phyloP scores from a whole-genome alignment of 2,888 invertebrate species.

The Dinocampus coccinellae region DNA sequence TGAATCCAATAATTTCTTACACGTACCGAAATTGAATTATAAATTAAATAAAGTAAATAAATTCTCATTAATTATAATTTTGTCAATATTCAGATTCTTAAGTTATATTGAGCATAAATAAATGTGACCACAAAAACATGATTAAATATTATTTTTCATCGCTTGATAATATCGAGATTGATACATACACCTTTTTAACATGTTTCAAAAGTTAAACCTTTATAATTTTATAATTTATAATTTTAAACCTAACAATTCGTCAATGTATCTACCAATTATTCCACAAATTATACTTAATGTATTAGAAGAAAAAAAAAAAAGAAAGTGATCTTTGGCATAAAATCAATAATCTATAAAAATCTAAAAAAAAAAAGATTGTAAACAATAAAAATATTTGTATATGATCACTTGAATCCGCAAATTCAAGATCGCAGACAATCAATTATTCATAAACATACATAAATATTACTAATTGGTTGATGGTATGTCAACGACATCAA shows the following conservation, averaged over 20 bases:
- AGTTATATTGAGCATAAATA: background rate
- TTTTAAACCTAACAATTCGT: slow-evolving; percentile 25
- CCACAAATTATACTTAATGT: slow-evolving; percentile 50
- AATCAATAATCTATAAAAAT: background rate
- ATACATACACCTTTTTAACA: slow-evolving; percentile 31
- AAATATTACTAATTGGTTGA: slow-evolving; percentile 20
- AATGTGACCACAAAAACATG: slow-evolving; percentile 19
- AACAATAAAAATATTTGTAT: no score
- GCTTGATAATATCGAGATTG: slow-evolving; percentile 42
- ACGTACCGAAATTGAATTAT: background rate
- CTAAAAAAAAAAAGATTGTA: background rate
- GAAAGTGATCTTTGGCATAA: background rate
- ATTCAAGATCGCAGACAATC: no score
- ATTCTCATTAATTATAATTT: slow-evolving; percentile 32
- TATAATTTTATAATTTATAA: background rate
- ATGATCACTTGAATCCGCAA: no score
- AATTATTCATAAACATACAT: no score
- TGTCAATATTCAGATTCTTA: background rate
- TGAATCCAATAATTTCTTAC: background rate
- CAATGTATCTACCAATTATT: slow-evolving; percentile 50
- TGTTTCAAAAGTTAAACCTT: no score
- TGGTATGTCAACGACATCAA: slow-evolving; percentile 2
- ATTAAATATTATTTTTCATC: background rate
- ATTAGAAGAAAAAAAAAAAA: background rate
- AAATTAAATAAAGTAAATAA: slow-evolving; percentile 23